Conservation (phyloP, 1,140 invertebrate species). For the Coboldia fuscipes region DNA sequence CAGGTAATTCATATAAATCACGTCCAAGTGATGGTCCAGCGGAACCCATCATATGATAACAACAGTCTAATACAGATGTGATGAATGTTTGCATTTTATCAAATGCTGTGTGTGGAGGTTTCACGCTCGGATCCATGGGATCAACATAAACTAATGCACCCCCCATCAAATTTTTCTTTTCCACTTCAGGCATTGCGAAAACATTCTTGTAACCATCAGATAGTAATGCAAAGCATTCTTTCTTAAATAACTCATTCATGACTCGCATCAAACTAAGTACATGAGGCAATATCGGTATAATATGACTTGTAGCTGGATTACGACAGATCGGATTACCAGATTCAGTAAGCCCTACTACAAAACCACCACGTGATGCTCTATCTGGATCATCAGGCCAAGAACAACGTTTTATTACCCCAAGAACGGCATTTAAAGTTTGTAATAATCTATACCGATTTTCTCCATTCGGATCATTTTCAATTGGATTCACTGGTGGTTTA, state of each 20-base stretch:
- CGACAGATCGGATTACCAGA: constrained; percentile 56
- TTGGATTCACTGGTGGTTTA: constrained; percentile 30
- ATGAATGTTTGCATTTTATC: constrained; percentile 68
- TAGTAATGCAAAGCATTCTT: constrained; percentile 33
- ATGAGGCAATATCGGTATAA: constrained; percentile 54
- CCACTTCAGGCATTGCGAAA: constrained; percentile 44
- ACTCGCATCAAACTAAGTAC: constrained; percentile 50
- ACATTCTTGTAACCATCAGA: constrained; percentile 44
- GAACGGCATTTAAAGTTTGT: constrained; percentile 46
- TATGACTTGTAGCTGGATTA: constrained; percentile 64
- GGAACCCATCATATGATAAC: constrained; percentile 57
- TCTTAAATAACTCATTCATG: constrained; percentile 58
- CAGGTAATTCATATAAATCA: constrained; percentile 55
- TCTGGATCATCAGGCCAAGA: constrained; percentile 63
- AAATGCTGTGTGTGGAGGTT: constrained; percentile 29
- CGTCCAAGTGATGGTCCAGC: constrained; percentile 56
- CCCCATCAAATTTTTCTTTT: constrained; percentile 43
- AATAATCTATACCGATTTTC: constrained; percentile 28
- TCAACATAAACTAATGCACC: constrained; percentile 23
- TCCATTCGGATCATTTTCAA: constrained; percentile 19
- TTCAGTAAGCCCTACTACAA: constrained; percentile 49
- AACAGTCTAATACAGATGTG: constrained; percentile 40
- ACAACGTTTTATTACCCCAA: constrained; percentile 69
- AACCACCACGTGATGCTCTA: constrained; percentile 55
- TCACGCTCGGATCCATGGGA: constrained; percentile 23